Evolutionary conservation across 2,888 invertebrate species (phyloP), one percentile per base, ranked within the genome.

Genomic region (Biston betularia): DNA sequence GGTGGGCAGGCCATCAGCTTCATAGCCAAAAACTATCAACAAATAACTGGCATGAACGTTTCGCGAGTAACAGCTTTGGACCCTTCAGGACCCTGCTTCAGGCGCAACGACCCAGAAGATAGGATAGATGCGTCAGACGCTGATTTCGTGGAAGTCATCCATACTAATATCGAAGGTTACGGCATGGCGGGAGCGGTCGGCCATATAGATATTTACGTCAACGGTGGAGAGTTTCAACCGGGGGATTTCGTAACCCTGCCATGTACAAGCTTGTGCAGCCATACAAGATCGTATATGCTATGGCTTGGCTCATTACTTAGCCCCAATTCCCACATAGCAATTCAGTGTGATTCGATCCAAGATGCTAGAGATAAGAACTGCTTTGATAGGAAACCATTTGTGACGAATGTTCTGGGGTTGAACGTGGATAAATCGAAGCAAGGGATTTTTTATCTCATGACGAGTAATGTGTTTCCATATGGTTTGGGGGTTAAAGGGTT

Each of bases 361-460:
- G 70, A 79, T 11, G 78, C 78, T 5, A 73, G 79, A 57, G 62
- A 74, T 0, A 59, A 24, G 1, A 71, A 75, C 4, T 80, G 80
- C 61, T 80, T 74, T 46, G 75, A 78, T 24, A 69, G 66, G n/a
- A 58, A 46, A 1, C 80, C 80, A 0, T 34, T 68, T n/a, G 70
- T 73, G 0, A 77, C 75, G 0, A 78, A 79, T 34, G 24, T 63
- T 46, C 15, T 65, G 2, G 52, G 65, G 38, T 50, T 56, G 5
- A 75, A 78, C 0, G 75, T 66, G 0, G 75, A 84, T 65, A 80
- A 57, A 35, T 74, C 6, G 15, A 79, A 73, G 14, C 65, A 66
- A 14, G 84, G 84, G 0, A 78, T 84, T 40, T 84, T 76, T 65
- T 84, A 78, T 55, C 59, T 85, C 6, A 68, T 78, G 0, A 81